Evolutionary conservation across 2,113 vertebrate genomes (phyloP).

Genomic region (Catharus fuscescens): DNA sequence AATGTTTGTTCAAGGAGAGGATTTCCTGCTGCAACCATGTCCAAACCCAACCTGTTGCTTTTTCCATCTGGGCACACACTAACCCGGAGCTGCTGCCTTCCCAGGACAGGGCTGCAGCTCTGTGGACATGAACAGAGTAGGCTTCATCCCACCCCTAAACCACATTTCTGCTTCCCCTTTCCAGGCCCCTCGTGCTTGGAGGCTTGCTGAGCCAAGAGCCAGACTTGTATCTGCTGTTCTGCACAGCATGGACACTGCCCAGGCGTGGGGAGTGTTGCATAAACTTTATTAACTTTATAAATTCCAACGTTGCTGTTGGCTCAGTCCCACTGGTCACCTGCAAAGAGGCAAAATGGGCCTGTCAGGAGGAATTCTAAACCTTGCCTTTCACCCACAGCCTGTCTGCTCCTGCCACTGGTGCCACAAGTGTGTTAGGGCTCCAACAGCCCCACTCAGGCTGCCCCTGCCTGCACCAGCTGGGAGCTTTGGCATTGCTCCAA

Average conservation of each 20-base stretch:
- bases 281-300: not conserved
- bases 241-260: not conserved
- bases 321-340: not conserved
- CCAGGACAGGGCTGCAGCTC: not conserved
- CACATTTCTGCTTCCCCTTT: not conserved
- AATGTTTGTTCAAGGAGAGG: not conserved
- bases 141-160: not conserved
- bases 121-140: rapidly evolving
- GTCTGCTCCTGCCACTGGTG: not conserved
- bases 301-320: not conserved
- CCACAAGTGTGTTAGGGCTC: not conserved
- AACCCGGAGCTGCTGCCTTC: not conserved
- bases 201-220: not conserved
- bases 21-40: rapidly evolving
- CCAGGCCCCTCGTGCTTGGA: not conserved
- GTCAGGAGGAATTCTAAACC: not conserved
- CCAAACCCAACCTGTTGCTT: not conserved
- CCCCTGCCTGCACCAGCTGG: not conserved
- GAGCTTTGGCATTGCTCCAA: not conserved
- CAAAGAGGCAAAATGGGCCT: not conserved
- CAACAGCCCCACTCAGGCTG: rapidly evolving
- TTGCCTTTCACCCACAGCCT: not conserved
- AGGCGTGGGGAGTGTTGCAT: not conserved
- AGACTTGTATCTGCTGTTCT: not conserved
- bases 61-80: not conserved